Evolutionary conservation across 2,888 invertebrate species (phyloP).

Genomic region (Drosophila testacea): DNA sequence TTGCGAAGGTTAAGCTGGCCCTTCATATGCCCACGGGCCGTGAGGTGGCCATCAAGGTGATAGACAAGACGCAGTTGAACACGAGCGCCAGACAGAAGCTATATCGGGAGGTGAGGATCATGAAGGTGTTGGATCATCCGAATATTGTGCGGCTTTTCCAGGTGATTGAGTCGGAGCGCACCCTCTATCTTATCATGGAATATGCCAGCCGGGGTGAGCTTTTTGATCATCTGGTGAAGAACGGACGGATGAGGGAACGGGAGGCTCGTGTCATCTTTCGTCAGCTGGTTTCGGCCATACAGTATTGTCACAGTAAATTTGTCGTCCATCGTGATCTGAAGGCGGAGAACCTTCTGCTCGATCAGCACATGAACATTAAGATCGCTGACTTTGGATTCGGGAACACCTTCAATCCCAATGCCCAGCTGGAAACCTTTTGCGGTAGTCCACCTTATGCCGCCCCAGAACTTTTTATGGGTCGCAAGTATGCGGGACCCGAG

Average conservation of each 20-base stretch:
- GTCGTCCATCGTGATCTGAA: constrained; percentile 88
- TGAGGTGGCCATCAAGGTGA: constrained; percentile 99
- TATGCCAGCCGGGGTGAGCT: constrained; percentile 99
- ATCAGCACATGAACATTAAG: constrained; percentile 99
- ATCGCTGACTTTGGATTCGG: constrained; percentile 99
- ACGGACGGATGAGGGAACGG: constrained; percentile 98
- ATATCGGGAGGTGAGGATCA: constrained; percentile 94
- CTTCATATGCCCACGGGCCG: constrained; percentile 99
- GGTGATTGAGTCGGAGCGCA: constrained; percentile 99
- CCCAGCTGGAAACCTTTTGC: constrained; percentile 99
- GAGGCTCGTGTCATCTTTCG: constrained; percentile 98
- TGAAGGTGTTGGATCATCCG: constrained; percentile 99
- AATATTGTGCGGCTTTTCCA: constrained; percentile 99
- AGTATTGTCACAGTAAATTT: constrained; percentile 99
- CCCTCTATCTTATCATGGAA: constrained; percentile 99
- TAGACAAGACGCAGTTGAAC: constrained; percentile 99
- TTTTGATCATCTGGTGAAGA: constrained; percentile 99
- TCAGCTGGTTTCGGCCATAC: constrained; percentile 99
- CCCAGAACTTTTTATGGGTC: constrained; percentile 99
- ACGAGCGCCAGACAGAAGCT: constrained; percentile 99
- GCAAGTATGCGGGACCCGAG: constrained; percentile 99
- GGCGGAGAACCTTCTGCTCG: constrained; percentile 99
- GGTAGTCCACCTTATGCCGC: constrained; percentile 99
- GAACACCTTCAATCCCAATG: constrained; percentile 99
- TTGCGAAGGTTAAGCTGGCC: constrained; percentile 99